phyloP scores from a whole-genome alignment of 2,797 vertebrate genomes.

The Moxostoma hubbsi region DNA sequence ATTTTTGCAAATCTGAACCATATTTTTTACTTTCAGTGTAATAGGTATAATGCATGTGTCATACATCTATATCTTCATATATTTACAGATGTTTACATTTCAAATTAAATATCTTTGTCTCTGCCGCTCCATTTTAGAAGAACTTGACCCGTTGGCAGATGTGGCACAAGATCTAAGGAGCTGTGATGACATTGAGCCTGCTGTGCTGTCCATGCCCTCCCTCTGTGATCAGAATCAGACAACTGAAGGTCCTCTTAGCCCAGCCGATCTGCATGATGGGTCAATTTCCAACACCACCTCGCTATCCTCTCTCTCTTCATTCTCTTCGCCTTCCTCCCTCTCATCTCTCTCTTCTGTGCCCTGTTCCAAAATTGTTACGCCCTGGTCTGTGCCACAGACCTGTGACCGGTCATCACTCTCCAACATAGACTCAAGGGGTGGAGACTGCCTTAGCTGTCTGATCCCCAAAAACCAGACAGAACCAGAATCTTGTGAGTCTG shows the following conservation, averaged over 20 bases:
- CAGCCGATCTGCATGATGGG: constrained; percentile 81
- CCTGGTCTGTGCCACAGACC: constrained; percentile 59
- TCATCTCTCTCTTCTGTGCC: constrained; percentile 64
- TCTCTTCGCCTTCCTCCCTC: constrained; percentile 60
- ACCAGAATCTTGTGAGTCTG: constrained; percentile 77
- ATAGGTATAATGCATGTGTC: not conserved
- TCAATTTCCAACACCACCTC: constrained; percentile 86
- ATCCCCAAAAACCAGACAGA: constrained; percentile 84
- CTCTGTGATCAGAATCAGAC: constrained; percentile 72
- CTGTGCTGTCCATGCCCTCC: constrained; percentile 70
- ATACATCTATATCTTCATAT: not conserved
- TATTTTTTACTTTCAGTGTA: not conserved
- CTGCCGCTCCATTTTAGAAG: constrained; percentile 67
- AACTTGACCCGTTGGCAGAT: constrained; percentile 68
- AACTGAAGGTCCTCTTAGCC: constrained; percentile 78
- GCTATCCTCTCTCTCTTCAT: constrained; percentile 80
- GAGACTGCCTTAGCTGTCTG: constrained; percentile 87
- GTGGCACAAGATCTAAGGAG: constrained; percentile 52
- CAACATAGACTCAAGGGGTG: constrained; percentile 85
- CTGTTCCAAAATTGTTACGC: constrained; percentile 60
- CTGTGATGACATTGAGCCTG: constrained; percentile 63
- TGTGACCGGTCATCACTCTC: constrained; percentile 59
- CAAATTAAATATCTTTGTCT: constrained; percentile 1
- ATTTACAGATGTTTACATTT: not conserved
- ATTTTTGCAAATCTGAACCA: not conserved